A percentile compares a stretch with the other conserved stretches of the same genome.
Conservation (phyloP, 2,113 vertebrate genomes). For the Gobiocypris rarus region DNA sequence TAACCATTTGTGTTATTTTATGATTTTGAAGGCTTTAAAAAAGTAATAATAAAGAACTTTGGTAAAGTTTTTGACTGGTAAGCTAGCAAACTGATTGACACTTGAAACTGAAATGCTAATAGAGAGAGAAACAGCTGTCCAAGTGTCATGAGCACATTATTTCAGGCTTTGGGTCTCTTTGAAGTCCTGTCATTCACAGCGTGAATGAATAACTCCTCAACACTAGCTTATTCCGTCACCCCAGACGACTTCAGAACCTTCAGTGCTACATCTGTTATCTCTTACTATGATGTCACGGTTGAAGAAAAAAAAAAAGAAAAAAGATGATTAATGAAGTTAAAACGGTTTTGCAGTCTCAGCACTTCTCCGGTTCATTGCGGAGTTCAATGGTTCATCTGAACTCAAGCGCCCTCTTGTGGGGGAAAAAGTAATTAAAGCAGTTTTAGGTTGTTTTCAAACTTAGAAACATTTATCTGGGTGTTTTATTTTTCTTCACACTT, state of each 20-base stretch:
- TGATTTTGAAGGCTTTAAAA: not conserved
- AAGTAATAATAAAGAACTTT: not conserved
- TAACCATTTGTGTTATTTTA: not conserved
- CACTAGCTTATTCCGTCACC: slow-evolving; percentile 42
- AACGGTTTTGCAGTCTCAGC: not conserved
- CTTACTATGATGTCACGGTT: slow-evolving; percentile 48
- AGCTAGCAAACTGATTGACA: slow-evolving; percentile 24
- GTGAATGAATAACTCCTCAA: slow-evolving; percentile 59
- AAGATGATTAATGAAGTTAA: not conserved
- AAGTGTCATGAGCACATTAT: slow-evolving; percentile 66
- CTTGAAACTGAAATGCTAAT: not conserved
- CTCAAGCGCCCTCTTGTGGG: slow-evolving; percentile 62
- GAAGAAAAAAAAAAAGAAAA: too few species aligned
- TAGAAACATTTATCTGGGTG: too few species aligned
- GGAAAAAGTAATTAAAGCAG: not conserved
- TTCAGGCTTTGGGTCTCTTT: slow-evolving; percentile 68
- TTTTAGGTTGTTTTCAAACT: not conserved
- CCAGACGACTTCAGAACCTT: slow-evolving; percentile 39
- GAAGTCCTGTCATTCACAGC: slow-evolving; percentile 62
- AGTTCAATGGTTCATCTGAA: slow-evolving; percentile 31
- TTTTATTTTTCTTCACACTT: not conserved
- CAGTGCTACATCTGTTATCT: slow-evolving; percentile 62
- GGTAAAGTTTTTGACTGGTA: not conserved
- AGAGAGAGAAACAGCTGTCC: slow-evolving; percentile 65
- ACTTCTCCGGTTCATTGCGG: not conserved